Evolutionary conservation across 2,113 vertebrate genomes (phyloP).

Genomic region (Sprattus sprattus): DNA sequence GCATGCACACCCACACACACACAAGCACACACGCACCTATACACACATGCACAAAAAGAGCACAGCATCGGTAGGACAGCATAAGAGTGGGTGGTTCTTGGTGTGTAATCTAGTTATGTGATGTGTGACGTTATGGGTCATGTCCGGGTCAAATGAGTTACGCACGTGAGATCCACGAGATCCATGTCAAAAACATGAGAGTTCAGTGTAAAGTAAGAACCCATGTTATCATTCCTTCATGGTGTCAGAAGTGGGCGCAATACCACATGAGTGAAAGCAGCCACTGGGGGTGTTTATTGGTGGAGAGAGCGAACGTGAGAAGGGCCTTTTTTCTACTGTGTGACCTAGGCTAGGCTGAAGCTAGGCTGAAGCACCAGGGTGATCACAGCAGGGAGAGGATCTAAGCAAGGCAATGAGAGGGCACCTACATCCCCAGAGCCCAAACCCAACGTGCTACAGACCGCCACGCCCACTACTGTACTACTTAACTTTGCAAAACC

Average conservation of each 20-base stretch:
- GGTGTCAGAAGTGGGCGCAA: neutral
- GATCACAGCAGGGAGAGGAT: too few relatives aligned
- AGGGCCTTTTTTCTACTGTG: neutral
- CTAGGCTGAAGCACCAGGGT: too few relatives aligned
- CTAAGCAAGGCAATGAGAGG: neutral
- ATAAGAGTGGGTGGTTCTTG: neutral
- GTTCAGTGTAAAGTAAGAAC: too few relatives aligned
- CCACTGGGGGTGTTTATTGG: neutral
- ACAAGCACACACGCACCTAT: neutral
- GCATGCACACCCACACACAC: neutral
- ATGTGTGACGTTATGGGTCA: too few relatives aligned
- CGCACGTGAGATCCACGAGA: too few relatives aligned
- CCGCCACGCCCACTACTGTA: neutral
- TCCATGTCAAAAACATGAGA: too few relatives aligned
- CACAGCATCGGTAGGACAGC: neutral
- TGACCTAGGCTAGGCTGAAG: too few relatives aligned
- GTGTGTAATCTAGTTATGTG: too few relatives aligned
- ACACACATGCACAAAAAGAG: neutral
- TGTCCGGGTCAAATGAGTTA: too few relatives aligned
- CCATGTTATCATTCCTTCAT: neutral
- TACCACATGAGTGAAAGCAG: neutral
- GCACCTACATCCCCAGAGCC: neutral
- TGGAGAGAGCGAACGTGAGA: neutral
- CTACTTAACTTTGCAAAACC: slow-evolving; percentile 25
- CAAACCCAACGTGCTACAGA: neutral